phyloP scores from a whole-genome alignment of 1,140 invertebrate genomes.

The Homarus americanus region DNA sequence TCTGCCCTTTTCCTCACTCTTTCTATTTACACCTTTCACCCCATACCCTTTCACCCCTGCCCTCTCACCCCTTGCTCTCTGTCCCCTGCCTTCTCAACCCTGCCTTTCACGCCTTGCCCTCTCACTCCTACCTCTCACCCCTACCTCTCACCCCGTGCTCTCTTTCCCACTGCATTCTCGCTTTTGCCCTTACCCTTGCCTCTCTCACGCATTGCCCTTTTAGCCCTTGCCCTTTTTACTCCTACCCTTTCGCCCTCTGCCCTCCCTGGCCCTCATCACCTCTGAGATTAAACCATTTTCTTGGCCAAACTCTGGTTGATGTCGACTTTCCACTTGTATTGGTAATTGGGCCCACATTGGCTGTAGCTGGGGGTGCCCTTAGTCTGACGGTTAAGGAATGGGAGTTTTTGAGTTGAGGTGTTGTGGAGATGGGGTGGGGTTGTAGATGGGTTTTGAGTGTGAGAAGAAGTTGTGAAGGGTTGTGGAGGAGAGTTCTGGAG shows the following conservation, averaged over 20 bases:
- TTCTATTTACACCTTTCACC: no score
- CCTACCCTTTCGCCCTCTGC: background rate
- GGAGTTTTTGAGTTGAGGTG: background rate
- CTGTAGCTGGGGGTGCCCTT: background rate
- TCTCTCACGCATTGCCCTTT: background rate
- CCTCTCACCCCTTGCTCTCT: no score
- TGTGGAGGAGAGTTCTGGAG: background rate
- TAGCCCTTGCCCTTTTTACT: background rate
- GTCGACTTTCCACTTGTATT: slow-evolving; percentile 57
- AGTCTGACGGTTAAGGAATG: background rate
- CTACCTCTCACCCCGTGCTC: no score
- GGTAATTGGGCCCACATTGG: slow-evolving; percentile 50
- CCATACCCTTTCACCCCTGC: no score
- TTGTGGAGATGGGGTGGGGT: background rate
- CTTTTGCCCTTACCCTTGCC: no score
- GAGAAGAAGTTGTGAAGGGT: background rate
- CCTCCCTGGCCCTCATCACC: slow-evolving; percentile 40
- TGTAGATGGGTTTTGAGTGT: background rate
- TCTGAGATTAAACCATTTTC: slow-evolving; percentile 54
- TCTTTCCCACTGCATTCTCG: background rate
- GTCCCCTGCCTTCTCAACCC: no score
- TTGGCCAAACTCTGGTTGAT: slow-evolving; percentile 31
- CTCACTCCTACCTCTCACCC: no score
- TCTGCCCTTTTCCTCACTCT: no score
- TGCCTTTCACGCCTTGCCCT: no score